Evolutionary conservation across 2,113 vertebrate species (phyloP), one percentile per base, ranked within the genome.

Genomic region (Pygoscelis antarcticus): DNA sequence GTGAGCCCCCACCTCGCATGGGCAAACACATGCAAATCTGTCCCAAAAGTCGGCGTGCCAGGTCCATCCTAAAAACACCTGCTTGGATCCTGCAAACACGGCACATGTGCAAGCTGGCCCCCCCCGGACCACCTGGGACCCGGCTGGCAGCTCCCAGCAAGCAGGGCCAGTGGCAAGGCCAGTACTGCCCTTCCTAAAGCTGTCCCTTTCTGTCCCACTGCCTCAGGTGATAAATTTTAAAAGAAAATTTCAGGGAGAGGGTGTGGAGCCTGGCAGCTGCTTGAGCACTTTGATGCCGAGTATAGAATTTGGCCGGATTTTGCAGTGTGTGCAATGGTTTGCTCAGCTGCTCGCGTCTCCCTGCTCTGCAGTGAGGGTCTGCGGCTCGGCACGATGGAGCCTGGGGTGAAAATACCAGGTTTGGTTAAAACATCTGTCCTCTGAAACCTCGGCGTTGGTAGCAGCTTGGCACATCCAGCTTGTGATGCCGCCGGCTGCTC

Each of bases 61-160:
- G 57, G 16, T 92, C 51, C 76, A 52, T 60, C 92, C 80, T 36
- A 4, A 29, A 90, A 84, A 87, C 94, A 90, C 80, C 92, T 90
- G 92, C 88, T 78, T 1, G 2, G 49, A 13, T 23, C 38, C 60
- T 57, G 44, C 60, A 64, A 47, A 40, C 0, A 1, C 1, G 36
- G 71, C 85, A 92, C 79, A 21, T 4, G n/a, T 46, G 64, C 0
- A 4, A 61, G 49, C 60, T 2, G 2, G 54, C 12, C 6, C 34
- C 36, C 70, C 40, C 7, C 0, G 4, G 44, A 22, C 10, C 1
- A 2, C 27, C 52, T 0, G 2, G 0, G 3, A 62, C 62, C 34
- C 0, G 2, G 34, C 78, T 82, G 86, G 34, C 3, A 0, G 69
- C 58, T 84, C 38, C 49, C 1, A 5, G 52, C 57, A 46, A 57